These are phyloP conservation scores for Eristalis intricaria DNA, from an alignment of 2,888 invertebrate species.

Conservation along the genomic window DNA sequence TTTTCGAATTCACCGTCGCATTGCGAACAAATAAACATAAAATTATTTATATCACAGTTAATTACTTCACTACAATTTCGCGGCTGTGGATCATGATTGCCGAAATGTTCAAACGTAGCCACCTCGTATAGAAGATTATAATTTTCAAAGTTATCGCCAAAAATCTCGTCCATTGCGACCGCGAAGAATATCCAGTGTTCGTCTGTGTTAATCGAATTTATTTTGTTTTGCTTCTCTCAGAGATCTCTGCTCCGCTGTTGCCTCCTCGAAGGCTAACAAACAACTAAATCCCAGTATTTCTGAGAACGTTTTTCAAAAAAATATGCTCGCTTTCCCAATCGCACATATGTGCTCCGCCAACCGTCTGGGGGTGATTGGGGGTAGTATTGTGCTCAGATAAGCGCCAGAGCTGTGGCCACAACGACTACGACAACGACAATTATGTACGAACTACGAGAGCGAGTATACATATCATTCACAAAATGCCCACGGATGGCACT, in stretches of 20 bases:
- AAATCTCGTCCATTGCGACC: conserved; percentile 47
- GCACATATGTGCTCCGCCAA: neutral
- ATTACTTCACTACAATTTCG: conserved; percentile 65
- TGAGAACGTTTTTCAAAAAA: conserved; percentile 39
- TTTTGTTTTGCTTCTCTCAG: neutral
- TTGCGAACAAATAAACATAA: conserved; percentile 67
- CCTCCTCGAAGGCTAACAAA: conserved; percentile 59
- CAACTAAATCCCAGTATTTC: conserved; percentile 66
- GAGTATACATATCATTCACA: neutral
- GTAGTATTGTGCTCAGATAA: neutral
- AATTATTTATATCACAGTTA: conserved; percentile 67
- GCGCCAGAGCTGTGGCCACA: neutral
- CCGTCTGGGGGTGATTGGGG: neutral
- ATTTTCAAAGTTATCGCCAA: conserved; percentile 56
- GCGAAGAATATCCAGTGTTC: neutral
- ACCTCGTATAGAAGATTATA: conserved; percentile 51
- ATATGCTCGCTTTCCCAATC: conserved; percentile 28
- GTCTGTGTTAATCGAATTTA: neutral
- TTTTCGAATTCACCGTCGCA: conserved; percentile 65
- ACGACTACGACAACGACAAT: neutral
- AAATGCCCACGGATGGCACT: neutral
- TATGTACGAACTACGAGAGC: neutral
- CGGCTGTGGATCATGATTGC: conserved; percentile 60
- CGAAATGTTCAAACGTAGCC: conserved; percentile 58
- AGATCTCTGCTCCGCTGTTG: conserved; percentile 9